These are phyloP conservation scores for Amphiduros pacificus DNA, from an alignment of 2,888 invertebrate genomes.

Conservation along the genomic window DNA sequence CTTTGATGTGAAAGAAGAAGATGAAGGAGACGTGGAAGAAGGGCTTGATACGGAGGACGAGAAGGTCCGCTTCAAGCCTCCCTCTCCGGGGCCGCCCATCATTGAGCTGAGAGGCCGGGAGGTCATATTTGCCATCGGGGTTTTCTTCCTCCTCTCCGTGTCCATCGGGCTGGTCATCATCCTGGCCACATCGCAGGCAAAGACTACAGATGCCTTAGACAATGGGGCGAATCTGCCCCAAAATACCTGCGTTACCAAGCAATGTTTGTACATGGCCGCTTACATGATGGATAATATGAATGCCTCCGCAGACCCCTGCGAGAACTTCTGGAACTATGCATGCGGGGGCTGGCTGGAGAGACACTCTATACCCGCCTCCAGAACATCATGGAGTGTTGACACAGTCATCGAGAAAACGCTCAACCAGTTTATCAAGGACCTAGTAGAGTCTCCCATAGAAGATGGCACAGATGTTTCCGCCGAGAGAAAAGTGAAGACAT, in stretches of 20 bases:
- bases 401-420: constrained; percentile 1
- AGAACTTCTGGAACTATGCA: constrained; percentile 81
- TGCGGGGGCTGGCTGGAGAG: constrained; percentile 60
- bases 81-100: constrained; percentile 25
- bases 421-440: neutral
- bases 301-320: constrained; percentile 74
- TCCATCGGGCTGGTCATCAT: constrained; percentile 30
- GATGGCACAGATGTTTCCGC: constrained; percentile 1
- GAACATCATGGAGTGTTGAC: constrained; percentile 11
- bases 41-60: neutral
- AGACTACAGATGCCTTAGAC: neutral
- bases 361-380: constrained; percentile 17
- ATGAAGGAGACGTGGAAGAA: neutral
- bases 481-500: constrained; percentile 16
- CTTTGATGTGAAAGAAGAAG: neutral
- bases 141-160: constrained; percentile 34
- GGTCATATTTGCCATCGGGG: constrained; percentile 34
- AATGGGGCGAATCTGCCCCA: neutral
- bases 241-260: constrained; percentile 4
- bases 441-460: constrained; percentile 9
- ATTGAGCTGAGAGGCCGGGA: constrained; percentile 32
- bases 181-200: constrained; percentile 12
- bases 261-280: constrained; percentile 19
- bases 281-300: constrained; percentile 66
- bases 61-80: constrained; percentile 15